phyloP scores from a whole-genome alignment of 2,797 vertebrate genomes.

The Halcyon chelicuti region DNA sequence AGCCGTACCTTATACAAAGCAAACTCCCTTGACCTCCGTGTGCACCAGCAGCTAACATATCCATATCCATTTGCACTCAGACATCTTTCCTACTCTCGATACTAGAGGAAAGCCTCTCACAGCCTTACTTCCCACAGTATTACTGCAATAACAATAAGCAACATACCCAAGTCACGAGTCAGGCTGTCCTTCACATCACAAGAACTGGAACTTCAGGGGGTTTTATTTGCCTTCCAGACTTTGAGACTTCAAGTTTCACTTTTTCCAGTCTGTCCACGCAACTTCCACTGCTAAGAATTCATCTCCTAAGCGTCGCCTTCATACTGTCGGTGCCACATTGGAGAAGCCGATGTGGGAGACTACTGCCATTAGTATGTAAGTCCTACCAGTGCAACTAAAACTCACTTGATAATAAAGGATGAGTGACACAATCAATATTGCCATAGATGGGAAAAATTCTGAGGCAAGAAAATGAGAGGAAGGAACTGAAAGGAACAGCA shows the following conservation, averaged over 20 bases:
- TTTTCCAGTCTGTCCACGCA: background rate
- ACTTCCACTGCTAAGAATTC: background rate
- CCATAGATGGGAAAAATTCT: slow-evolving; percentile 10
- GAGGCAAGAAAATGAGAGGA: background rate
- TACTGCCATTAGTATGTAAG: background rate
- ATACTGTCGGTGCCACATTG: background rate
- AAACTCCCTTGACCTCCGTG: slow-evolving; percentile 22
- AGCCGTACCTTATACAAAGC: background rate
- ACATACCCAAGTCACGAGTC: background rate
- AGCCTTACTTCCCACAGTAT: background rate
- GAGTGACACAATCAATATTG: slow-evolving; percentile 33
- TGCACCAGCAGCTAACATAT: background rate
- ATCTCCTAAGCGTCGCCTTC: background rate
- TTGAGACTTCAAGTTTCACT: background rate
- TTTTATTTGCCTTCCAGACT: background rate
- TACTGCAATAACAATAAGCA: background rate
- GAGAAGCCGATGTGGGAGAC: background rate
- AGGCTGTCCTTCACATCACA: background rate
- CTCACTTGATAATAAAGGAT: slow-evolving; percentile 9
- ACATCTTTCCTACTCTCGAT: background rate
- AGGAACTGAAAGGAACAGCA: slow-evolving; percentile 6
- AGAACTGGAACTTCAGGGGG: background rate
- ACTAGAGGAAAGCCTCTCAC: background rate
- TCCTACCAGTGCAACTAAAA: background rate
- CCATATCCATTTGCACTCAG: background rate